phyloP scores from a whole-genome alignment of 2,888 invertebrate genomes.

The Uropetala carovei region DNA sequence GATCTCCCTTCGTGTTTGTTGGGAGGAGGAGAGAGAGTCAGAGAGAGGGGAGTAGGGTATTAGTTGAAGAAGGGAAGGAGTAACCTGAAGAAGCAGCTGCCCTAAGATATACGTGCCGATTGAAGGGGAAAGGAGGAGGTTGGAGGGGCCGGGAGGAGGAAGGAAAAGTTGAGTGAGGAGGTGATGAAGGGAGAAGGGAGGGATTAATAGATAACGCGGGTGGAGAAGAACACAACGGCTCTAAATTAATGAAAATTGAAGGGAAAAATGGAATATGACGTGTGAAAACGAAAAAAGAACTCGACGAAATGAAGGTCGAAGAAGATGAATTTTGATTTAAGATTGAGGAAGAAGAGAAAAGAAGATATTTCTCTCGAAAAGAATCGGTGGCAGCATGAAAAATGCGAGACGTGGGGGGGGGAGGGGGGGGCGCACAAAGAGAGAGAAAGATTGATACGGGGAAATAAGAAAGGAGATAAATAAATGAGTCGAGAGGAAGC shows the following conservation, averaged over 20 bases:
- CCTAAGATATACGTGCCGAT: not conserved
- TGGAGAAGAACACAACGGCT: not conserved
- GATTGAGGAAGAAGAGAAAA: not conserved
- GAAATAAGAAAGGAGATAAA: not conserved
- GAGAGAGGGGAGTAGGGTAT: too few relatives aligned
- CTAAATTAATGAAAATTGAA: conserved; percentile 1
- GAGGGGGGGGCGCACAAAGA: too few relatives aligned
- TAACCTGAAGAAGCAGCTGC: not conserved
- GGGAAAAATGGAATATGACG: not conserved
- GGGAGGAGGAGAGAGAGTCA: not conserved
- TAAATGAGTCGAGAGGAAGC: not conserved
- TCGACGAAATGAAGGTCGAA: not conserved
- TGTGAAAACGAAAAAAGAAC: not conserved
- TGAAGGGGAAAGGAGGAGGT: not conserved
- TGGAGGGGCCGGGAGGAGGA: not conserved
- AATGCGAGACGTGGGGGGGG: not conserved
- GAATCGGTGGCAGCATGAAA: not conserved
- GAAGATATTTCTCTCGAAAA: not conserved
- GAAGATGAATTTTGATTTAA: not conserved
- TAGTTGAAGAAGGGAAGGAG: not conserved
- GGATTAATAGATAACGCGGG: not conserved
- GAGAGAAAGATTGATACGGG: not conserved
- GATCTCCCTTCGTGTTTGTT: not conserved
- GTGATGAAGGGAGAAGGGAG: not conserved
- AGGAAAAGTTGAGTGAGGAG: not conserved